Conservation (phyloP, 2,113 vertebrate species). For the Chlamydotis undulata region DNA sequence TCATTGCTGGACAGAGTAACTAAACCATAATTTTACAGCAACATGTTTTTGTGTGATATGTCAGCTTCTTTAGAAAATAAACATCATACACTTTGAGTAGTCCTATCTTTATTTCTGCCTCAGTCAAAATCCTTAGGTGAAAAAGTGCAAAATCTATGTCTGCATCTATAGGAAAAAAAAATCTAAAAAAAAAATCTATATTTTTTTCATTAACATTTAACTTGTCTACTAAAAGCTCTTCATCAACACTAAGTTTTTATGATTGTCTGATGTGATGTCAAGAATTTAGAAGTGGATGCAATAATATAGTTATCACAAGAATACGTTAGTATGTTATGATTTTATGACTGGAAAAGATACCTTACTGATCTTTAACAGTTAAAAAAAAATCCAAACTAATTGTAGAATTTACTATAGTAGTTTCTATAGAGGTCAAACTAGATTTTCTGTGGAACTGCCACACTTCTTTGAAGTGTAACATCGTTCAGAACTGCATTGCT, state of each 20-base stretch:
- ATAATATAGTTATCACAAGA: neutral
- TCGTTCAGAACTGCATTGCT: neutral
- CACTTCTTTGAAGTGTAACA: neutral
- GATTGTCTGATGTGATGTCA: neutral
- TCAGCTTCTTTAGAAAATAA: neutral
- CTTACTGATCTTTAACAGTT: neutral
- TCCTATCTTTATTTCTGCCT: neutral
- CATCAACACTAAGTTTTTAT: neutral
- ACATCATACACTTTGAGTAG: neutral
- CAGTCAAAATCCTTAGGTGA: neutral
- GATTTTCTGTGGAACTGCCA: neutral
- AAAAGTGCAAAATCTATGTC: neutral
- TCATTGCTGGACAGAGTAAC: neutral
- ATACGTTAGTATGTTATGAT: neutral
- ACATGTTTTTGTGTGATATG: neutral
- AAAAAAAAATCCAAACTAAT: neutral
- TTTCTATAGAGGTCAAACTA: neutral
- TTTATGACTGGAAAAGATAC: neutral
- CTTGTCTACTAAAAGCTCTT: neutral
- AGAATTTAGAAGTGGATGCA: neutral
- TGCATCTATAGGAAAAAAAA: neutral
- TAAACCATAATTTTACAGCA: neutral
- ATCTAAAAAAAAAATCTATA: neutral
- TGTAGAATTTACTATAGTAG: neutral
- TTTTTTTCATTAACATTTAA: neutral